phyloP scores from a whole-genome alignment of 2,113 vertebrate species.

The Collichthys lucidus region DNA sequence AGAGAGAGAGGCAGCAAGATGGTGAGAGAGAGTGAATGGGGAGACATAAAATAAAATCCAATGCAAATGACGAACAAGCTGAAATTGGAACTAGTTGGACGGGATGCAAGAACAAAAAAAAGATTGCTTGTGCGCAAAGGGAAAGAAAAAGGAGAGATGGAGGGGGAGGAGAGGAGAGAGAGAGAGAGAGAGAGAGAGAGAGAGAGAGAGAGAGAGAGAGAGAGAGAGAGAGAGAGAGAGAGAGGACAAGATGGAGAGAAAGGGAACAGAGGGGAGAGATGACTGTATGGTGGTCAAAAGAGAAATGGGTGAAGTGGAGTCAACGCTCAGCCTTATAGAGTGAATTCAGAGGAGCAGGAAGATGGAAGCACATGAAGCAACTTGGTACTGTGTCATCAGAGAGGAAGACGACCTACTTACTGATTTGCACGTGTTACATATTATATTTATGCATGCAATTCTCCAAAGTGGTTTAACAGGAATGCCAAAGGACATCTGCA shows the following conservation, averaged over 20 bases:
- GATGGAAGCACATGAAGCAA: constrained; percentile 57
- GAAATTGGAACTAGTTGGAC: constrained; percentile 53
- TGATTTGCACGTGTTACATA: constrained; percentile 42
- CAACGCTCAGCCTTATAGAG: constrained; percentile 35
- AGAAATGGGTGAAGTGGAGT: constrained; percentile 59
- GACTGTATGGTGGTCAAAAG: constrained; percentile 51
- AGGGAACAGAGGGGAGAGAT: constrained; percentile 25
- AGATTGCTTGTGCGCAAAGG: constrained; percentile 26
- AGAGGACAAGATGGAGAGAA: constrained; percentile 58
- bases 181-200: constrained; percentile 45
- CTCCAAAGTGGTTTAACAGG: constrained; percentile 35
- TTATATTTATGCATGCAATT: constrained; percentile 30
- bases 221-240: constrained; percentile 36
- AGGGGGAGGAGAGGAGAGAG: constrained; percentile 44
- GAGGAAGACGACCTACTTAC: constrained; percentile 71
- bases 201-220: constrained; percentile 29
- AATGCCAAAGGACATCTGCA: neutral
- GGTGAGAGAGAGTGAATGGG: constrained; percentile 25
- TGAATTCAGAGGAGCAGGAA: constrained; percentile 53
- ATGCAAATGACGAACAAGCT: constrained; percentile 56
- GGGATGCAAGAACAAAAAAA: constrained; percentile 33
- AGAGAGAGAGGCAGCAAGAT: constrained; percentile 25
- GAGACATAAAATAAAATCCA: constrained; percentile 47
- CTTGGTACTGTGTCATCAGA: constrained; percentile 35
- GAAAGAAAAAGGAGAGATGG: constrained; percentile 15